Evolutionary conservation across 2,797 vertebrate species (phyloP).

Genomic region (Ibycter americanus): DNA sequence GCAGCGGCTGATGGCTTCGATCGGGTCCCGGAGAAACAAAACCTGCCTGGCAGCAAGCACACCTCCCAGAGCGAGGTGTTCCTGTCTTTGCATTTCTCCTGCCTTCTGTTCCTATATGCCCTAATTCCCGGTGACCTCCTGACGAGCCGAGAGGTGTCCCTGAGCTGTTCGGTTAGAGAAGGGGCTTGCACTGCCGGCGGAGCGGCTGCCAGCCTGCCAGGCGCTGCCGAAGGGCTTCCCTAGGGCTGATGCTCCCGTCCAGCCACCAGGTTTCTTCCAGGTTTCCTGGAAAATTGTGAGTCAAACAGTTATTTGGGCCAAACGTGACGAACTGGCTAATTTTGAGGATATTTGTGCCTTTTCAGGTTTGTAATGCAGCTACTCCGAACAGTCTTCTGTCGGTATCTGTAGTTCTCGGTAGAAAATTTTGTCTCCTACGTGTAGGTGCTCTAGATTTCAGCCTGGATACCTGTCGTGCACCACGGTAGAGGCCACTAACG

Average conservation of each 20-base stretch:
- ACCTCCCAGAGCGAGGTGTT: accelerated
- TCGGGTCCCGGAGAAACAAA: background rate
- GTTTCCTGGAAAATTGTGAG: background rate
- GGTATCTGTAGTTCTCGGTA: background rate
- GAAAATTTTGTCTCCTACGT: background rate
- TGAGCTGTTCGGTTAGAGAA: background rate
- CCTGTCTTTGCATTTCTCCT: accelerated
- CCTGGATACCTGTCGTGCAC: background rate
- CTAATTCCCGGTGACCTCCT: background rate
- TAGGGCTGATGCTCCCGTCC: background rate
- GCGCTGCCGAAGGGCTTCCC: background rate
- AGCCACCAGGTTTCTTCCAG: background rate
- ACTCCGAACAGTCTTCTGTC: background rate
- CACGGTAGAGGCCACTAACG: background rate
- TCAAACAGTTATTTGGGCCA: background rate
- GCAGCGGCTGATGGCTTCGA: background rate
- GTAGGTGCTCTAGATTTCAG: background rate
- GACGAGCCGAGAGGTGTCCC: background rate
- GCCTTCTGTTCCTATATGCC: accelerated
- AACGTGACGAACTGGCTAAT: background rate
- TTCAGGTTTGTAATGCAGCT: background rate
- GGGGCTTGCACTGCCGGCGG: background rate
- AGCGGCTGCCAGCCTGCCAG: no score
- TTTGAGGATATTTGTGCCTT: background rate
- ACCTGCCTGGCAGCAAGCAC: accelerated